Evolutionary conservation across 2,113 vertebrate species (phyloP).

Genomic region (Zosterops pallidus): DNA sequence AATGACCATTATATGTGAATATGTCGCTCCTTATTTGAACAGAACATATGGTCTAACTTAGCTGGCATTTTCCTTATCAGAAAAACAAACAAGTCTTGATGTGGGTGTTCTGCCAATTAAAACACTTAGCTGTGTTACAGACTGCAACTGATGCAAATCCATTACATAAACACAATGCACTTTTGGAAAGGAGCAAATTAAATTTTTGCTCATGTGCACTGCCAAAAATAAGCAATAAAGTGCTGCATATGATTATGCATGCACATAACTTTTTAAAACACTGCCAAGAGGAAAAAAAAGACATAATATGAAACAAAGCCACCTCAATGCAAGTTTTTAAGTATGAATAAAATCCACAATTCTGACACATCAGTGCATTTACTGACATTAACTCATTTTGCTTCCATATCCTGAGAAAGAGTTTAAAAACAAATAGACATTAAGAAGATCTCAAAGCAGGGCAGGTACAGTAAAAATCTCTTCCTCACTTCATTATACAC

Average conservation of each 20-base stretch:
- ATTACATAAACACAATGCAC: slow-evolving; percentile 74
- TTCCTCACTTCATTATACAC: slow-evolving; percentile 22
- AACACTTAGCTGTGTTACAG: slow-evolving; percentile 75
- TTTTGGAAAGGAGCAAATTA: slow-evolving; percentile 76
- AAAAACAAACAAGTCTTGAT: slow-evolving; percentile 81
- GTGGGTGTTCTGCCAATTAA: slow-evolving; percentile 82
- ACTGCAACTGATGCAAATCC: slow-evolving; percentile 74
- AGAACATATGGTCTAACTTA: slow-evolving; percentile 78
- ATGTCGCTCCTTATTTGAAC: slow-evolving; percentile 51
- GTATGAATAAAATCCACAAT: slow-evolving; percentile 63
- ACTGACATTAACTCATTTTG: slow-evolving; percentile 40
- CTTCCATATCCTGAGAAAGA: slow-evolving; percentile 49
- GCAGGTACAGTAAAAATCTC: slow-evolving; percentile 54
- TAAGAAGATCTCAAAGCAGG: slow-evolving; percentile 26
- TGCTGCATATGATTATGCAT: slow-evolving; percentile 43
- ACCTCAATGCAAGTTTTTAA: slow-evolving; percentile 40
- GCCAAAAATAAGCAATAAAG: slow-evolving; percentile 65
- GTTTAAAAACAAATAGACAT: slow-evolving; percentile 34
- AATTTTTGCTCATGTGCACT: slow-evolving; percentile 62
- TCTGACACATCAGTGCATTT: slow-evolving; percentile 37
- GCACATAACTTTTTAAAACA: slow-evolving; percentile 60
- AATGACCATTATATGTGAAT: slow-evolving; percentile 66
- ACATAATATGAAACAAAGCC: slow-evolving; percentile 41
- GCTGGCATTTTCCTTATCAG: slow-evolving; percentile 81
- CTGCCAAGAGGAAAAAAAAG: background rate